These are phyloP conservation scores for Drosophila histrio DNA, from an alignment of 2,888 invertebrate species.

Conservation along the genomic window DNA sequence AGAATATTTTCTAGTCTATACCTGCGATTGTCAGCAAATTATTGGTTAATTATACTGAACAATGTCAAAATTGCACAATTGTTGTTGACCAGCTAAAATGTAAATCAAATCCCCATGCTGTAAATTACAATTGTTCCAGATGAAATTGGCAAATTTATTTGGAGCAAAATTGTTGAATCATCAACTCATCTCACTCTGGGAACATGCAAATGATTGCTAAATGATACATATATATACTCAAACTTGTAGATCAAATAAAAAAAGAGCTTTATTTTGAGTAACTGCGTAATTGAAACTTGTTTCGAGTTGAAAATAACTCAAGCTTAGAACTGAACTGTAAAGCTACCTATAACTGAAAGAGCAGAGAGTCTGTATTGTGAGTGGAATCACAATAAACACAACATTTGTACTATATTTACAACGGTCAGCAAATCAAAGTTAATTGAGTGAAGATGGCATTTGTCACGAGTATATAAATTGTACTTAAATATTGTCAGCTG, in stretches of 20 bases:
- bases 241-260: not conserved
- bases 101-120: conserved; percentile 22
- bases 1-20: conserved; percentile 4
- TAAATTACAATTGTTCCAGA: conserved; percentile 23
- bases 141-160: conserved; percentile 24
- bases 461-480: conserved; percentile 11
- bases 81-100: conserved; percentile 6
- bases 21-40: not conserved
- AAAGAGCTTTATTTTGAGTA: conserved; percentile 14
- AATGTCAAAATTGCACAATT: conserved; percentile 20
- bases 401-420: too few species aligned
- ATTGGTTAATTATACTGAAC: conserved; percentile 19
- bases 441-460: conserved; percentile 10
- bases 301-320: conserved; percentile 9
- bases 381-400: too few species aligned
- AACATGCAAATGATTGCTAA: not conserved
- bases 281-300: conserved; percentile 66
- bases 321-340: conserved; percentile 17
- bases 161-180: not conserved
- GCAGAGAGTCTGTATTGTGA: too few species aligned
- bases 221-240: not conserved
- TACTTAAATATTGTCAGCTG: not conserved
- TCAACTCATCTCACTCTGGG: not conserved
- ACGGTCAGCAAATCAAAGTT: not conserved
- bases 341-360: too few species aligned